Percentiles rank a stretch among this genome's conserved stretches.
These are phyloP conservation scores for Oreochromis aureus DNA, from an alignment of 2,113 vertebrate genomes.

Conservation along the genomic window DNA sequence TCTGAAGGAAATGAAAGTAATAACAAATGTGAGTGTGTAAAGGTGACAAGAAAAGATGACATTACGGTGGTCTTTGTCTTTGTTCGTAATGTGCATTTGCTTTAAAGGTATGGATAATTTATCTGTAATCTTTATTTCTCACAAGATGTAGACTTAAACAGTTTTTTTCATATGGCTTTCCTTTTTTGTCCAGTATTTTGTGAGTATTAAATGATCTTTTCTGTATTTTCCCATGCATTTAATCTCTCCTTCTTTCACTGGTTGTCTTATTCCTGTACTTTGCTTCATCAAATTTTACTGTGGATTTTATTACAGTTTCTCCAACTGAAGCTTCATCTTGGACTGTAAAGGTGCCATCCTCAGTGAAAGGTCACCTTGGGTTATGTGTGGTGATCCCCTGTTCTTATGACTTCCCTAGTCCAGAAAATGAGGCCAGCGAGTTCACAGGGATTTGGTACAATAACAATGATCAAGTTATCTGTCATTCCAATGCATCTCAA, in stretches of 20 bases:
- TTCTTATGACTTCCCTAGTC: constrained; percentile 43
- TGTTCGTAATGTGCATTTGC: neutral
- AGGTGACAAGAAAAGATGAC: neutral
- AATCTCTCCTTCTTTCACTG: neutral
- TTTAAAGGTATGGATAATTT: neutral
- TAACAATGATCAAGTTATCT: neutral
- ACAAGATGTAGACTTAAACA: neutral
- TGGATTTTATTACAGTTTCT: constrained; percentile 3
- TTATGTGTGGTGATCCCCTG: constrained; percentile 70
- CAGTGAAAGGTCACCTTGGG: constrained; percentile 49
- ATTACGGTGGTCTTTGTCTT: neutral
- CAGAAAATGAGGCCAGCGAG: neutral
- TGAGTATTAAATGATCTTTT: neutral
- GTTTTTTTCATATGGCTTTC: neutral
- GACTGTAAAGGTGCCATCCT: constrained; percentile 16
- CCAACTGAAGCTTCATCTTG: constrained; percentile 23
- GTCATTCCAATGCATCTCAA: neutral
- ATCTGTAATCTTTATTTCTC: neutral
- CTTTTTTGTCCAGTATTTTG: no score
- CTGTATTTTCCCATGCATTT: neutral
- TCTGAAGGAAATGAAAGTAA: neutral
- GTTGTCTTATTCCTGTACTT: neutral
- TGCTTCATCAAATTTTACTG: neutral
- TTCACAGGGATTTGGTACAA: constrained; percentile 54
- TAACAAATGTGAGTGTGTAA: neutral